Percentiles rank a stretch among this genome's conserved stretches.
These are phyloP conservation scores for Parazoanthus swiftii DNA, from an alignment of 92 coral and sea anemone species.

Conservation along the genomic window DNA sequence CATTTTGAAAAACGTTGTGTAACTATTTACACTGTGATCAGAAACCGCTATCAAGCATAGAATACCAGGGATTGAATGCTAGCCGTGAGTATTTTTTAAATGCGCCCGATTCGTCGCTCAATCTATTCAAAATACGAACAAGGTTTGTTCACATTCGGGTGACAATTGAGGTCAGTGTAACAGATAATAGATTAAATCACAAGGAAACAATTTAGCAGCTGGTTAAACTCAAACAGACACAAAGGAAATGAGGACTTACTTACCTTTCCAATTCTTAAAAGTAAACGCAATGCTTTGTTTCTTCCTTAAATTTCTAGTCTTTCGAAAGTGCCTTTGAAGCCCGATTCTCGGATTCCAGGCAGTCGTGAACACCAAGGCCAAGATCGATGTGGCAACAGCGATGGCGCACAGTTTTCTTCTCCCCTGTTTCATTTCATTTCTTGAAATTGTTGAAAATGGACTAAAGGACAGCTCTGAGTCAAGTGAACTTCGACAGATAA, in stretches of 20 bases:
- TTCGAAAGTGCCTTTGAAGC: neutral
- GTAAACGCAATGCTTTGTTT: neutral
- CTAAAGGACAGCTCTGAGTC: neutral
- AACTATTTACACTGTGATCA: too few species aligned
- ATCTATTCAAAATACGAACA: too few species aligned
- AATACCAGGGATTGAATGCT: too few species aligned
- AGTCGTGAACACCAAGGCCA: neutral
- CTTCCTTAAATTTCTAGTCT: neutral
- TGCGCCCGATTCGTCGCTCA: too few species aligned
- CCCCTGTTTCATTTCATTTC: neutral
- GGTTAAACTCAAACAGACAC: too few species aligned
- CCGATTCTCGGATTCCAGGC: neutral
- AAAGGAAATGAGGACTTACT: neutral
- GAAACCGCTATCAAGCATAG: too few species aligned
- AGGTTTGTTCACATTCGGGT: neutral
- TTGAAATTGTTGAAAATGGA: too few species aligned
- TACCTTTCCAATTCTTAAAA: neutral
- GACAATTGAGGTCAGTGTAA: too few species aligned
- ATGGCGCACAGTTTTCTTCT: neutral
- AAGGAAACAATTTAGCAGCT: too few species aligned
- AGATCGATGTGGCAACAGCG: neutral
- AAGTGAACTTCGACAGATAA: neutral
- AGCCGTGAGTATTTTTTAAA: too few species aligned
- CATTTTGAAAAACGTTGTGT: too few species aligned
- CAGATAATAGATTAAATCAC: neutral